Evolutionary conservation across 1,140 invertebrate genomes (phyloP), one percentile per base, ranked within the genome.

Genomic region (Drosophila suzukii): DNA sequence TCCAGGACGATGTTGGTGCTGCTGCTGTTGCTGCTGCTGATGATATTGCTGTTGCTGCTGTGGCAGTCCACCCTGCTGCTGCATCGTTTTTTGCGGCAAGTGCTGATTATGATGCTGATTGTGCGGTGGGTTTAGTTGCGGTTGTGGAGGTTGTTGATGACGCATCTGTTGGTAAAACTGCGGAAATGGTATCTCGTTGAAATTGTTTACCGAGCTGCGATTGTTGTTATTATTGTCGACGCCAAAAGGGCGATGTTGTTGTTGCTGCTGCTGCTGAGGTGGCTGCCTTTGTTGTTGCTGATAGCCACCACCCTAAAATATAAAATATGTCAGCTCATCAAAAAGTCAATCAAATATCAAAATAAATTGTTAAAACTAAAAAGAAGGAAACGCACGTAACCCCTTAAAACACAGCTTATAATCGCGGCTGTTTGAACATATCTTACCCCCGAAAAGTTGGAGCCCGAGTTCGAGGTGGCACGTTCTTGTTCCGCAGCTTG

Each of bases 121-220:
- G 5, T 49, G 63, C 0, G 57, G 5, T 4, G 36, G 13, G 34
- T 65, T 67, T 0, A 39, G 7, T 27, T 62, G 44, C 0, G 63
- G 12, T 6, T 50, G 46, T 1, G 17, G 34, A 4, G 12, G 27
- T 3, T 11, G 4, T 38, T 74, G 60, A 6, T 24, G 49, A 0
- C 41, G 43, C 6, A 53, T 20, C 3, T 66, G 65, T 7, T 53
- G 24, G 39, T 66, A 60, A 17, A 46, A n/a, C 61, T 68, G 65
- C 0, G 47, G 13, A 32, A 54, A 11, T 3, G 61, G 4, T 17
- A 38, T 32, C 30, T 66, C 65, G 38, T 59, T 59, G 32, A 59
- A 24, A 7, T 36, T 53, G 4, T n/a, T 55, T 5, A 8, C 20
- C 4, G n/a, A 17, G 24, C 20, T 54, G 34, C 55, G 27, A 46